Evolutionary conservation across 2,797 vertebrate species (phyloP).

Genomic region (Tinamus major): DNA sequence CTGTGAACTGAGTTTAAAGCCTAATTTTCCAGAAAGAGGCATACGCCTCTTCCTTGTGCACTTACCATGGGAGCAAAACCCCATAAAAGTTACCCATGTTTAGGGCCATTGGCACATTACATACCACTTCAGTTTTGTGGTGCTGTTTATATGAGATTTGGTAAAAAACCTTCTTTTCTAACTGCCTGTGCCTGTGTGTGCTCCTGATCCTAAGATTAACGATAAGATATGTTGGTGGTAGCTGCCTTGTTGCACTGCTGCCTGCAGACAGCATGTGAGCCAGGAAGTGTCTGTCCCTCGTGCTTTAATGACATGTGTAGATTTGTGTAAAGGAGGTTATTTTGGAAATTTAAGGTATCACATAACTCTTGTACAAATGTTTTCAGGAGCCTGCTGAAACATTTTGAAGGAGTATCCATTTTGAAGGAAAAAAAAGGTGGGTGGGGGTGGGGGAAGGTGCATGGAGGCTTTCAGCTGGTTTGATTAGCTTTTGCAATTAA

Average conservation of each 20-base stretch:
- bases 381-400: conserved; percentile 43
- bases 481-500: not conserved
- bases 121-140: not conserved
- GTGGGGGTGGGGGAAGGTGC: not conserved
- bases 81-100: not conserved
- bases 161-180: not conserved
- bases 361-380: conserved; percentile 1
- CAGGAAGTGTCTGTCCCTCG: not conserved
- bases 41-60: not conserved
- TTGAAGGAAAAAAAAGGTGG: not conserved
- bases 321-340: conserved; percentile 33
- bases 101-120: not conserved
- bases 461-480: not conserved
- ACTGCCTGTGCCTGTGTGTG: not conserved
- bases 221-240: not conserved
- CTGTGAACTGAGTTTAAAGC: not conserved
- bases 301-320: not conserved
- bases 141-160: not conserved
- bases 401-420: conserved; percentile 21
- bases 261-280: not conserved
- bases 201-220: conserved; percentile 23
- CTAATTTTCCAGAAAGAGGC: not conserved
- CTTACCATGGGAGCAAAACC: not conserved
- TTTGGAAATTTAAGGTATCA: conserved; percentile 39
- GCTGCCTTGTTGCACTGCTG: conserved; percentile 21